Base-by-base conservation (phyloP, 1,140 invertebrate genomes). In the Drosophila parabipectinata region DNA sequence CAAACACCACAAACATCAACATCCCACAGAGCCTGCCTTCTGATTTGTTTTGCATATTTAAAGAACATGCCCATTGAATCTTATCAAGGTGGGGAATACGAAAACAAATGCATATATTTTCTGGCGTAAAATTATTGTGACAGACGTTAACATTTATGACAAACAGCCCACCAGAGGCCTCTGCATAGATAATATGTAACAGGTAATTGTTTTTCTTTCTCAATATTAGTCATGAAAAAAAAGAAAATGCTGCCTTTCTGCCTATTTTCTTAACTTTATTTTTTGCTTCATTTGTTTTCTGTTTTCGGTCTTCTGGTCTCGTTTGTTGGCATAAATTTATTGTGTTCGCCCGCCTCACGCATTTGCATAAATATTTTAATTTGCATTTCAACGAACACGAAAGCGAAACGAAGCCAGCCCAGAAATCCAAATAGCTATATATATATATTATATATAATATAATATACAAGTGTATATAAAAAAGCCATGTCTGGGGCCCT, bases 281-380 rank as follows among this genome's bases (percentile, higher is more conserved):
- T 77, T 60, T 72, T 67, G 58, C 61, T 77, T 76, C 57, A 71
- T 64, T 77, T 77, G 61, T 58, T 71, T 53, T 15, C 34, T 28
- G 48, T 56, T 56, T 57, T 48, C 48, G 44, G 15, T 61, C 45
- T 34, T 32, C 59, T 64, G 44, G 41, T 18, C 41, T 57, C 44
- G 73, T 77, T 62, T 61, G 79, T 74, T 76, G 61, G 82, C 78
- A 87, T 85, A 87, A 77, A 85, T 85, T 85, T 85, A 87, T 88
- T 87, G 74, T 82, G 66, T 77, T 77, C 47, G 50, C 51, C 64
- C 71, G 72, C 72, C 55, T 54, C 37, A 62, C 81, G 78, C 74
- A 85, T 85, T 85, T 85, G 78, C 82, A 85, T 85, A 85, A 87
- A 85, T 85, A 87, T 85, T 85, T 85, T 85, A 87, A 85, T 87